Evolutionary conservation across 2,888 invertebrate species (phyloP).

Genomic region (Clanis bilineata): DNA sequence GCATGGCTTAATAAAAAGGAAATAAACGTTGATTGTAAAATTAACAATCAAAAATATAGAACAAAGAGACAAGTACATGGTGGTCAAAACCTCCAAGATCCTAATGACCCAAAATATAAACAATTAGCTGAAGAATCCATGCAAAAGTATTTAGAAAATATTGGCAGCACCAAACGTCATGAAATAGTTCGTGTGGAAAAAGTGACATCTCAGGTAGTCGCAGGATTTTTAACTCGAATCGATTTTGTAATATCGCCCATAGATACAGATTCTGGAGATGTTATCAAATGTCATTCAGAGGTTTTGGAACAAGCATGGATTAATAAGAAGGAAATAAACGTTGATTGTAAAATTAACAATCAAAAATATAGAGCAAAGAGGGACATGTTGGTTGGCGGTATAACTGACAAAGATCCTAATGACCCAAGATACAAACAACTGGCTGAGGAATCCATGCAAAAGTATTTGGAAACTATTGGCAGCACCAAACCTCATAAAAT

Average conservation of each 20-base stretch:
- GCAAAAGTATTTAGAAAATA: too few species aligned
- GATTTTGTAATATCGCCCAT: conserved; percentile 27
- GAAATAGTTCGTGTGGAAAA: too few species aligned
- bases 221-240: too few species aligned
- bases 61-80: neutral
- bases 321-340: conserved; percentile 36
- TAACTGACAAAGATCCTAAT: neutral
- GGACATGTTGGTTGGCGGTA: neutral
- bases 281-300: conserved; percentile 59
- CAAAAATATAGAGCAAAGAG: conserved; percentile 25
- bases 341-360: conserved; percentile 33
- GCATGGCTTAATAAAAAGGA: conserved; percentile 76
- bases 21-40: conserved; percentile 32
- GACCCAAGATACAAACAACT: neutral
- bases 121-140: too few species aligned
- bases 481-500: too few species aligned
- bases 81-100: too few species aligned
- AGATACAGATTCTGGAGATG: conserved; percentile 32
- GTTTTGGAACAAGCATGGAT: conserved; percentile 84
- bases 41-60: conserved; percentile 3
- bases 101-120: too few species aligned
- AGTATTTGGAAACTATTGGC: conserved; percentile 27
- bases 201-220: too few species aligned
- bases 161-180: too few species aligned
- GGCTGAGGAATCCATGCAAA: conserved; percentile 26